Base-by-base conservation (phyloP, 2,797 vertebrate genomes). In the Pelochelys cantorii region DNA sequence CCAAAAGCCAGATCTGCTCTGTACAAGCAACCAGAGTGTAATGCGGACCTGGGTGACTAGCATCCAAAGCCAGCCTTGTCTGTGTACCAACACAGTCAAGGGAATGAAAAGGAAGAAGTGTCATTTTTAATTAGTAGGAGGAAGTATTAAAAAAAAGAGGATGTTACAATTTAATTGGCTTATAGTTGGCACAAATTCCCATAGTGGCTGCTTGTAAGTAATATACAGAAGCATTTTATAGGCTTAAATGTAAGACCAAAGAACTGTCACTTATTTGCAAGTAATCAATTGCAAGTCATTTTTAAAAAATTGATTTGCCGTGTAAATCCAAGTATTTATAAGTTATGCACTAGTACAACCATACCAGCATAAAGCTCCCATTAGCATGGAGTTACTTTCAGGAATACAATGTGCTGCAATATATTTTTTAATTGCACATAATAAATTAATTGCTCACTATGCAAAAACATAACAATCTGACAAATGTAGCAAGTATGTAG, bases 101-200 rank as follows among this genome's bases (percentile, higher is more conserved):
- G 13, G 62, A 84, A 6, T 11, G 34, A 53, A 60, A 71, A 27
- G 79, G 65, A 71, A 86, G 82, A 88, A 48, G 88, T 37, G 65
- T 91, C 13, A 84, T 87, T 82, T 81, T 92, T 91, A 93, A 94
- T 81, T 79, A 86, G 87, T 25, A 80, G 60, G 79, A 60, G 53
- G 87, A 89, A 83, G 53, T 82, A 29, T 56, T 57, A 57, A 85
- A 83, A 65, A 75, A 77, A 91, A 79, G 1, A 3, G 68, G 85
- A 79, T 55, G 79, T 87, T 95, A 93, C 93, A 91, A 85, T 91
- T 75, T 81, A 93, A 90, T 93, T 92, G 85, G 83, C 68, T 92
- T 91, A 55, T 83, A 62, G 62, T 79, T 37, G 23, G 80, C 85
- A 93, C 29, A 54, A 27, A 60, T 83, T 95, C 91, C 93, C 91